phyloP scores from a whole-genome alignment of 2,888 invertebrate genomes.

The Meteorus cinctellus region DNA sequence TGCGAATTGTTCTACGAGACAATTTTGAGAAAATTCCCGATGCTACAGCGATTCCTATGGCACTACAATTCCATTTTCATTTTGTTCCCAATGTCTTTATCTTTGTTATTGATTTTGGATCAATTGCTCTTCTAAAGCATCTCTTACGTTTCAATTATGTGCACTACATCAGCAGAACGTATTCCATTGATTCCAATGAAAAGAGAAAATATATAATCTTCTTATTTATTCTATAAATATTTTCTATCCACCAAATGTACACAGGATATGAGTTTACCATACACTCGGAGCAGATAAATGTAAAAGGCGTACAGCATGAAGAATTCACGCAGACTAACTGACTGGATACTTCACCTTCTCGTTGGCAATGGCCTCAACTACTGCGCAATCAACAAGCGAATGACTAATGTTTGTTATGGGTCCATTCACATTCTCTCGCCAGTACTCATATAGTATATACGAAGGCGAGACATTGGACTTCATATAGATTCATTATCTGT shows the following conservation, averaged over 20 bases:
- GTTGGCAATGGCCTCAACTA: slow-evolving; percentile 45
- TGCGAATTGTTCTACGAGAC: background rate
- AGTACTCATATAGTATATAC: background rate
- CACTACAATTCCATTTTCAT: background rate
- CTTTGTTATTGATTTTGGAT: background rate
- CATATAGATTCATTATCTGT: background rate
- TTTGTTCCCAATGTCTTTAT: background rate
- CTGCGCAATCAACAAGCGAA: slow-evolving; percentile 46
- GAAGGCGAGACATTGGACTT: background rate
- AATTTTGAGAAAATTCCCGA: background rate
- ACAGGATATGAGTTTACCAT: background rate
- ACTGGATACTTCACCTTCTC: slow-evolving; percentile 52
- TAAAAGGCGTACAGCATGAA: background rate
- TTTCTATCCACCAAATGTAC: background rate
- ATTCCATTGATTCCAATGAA: background rate
- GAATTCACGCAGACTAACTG: slow-evolving; percentile 51
- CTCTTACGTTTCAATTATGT: background rate
- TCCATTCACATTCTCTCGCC: background rate
- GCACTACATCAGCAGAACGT: background rate
- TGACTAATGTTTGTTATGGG: slow-evolving; percentile 56
- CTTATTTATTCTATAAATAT: background rate
- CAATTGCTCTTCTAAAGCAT: background rate
- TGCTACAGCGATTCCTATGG: no score
- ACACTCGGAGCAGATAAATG: background rate
- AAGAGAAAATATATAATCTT: background rate